Evolutionary conservation across 1,140 invertebrate species (phyloP), one percentile per base, ranked within the genome.

Genomic region (Diprion similis): DNA sequence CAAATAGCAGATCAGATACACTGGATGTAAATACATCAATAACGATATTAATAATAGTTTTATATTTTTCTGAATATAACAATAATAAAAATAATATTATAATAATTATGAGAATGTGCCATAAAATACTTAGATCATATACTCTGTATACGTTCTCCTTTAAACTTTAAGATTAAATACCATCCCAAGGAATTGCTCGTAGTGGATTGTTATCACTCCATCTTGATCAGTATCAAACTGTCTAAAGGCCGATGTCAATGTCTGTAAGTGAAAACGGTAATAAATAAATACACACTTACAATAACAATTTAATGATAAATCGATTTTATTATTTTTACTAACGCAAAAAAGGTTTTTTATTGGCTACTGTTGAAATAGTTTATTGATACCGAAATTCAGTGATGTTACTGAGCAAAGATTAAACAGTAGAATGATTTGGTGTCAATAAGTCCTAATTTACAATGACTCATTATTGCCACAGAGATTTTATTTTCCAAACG

Each of bases 161-260:
- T 91, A 97, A 86, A 96, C 92, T 90, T 96, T 97, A 70, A 98
- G 88, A 82, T 94, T 95, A 84, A 99, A 98, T 17, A 99, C 97
- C 92, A 99, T 96, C 76, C 92, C 93, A 24, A 99, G 90, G 88
- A 99, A 99, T 82, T 99, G 96, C 88, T 99, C 98, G 83, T 99
- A 99, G 78, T 97, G 94, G 82, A 99, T 98, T 64, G 94, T 95
- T 76, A 99, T 99, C 70, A 97, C 92, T 9, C 98, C 98, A 90
- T 98, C 97, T 87, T 95, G 92, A 86, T 99, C 96, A 8, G 95
- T 96, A 83, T 99, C 98, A 81, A 93, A 93, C 78, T 95, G 93
- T 70, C 95, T 91, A 85, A 99, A 99, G 70, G 97, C 92, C 75
- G 93, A 89, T 70, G 97, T 99, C 77, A 99, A 86, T 0, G 95